Evolutionary conservation across 2,888 invertebrate genomes (phyloP).

Genomic region (Himalopsyche tibetana): DNA sequence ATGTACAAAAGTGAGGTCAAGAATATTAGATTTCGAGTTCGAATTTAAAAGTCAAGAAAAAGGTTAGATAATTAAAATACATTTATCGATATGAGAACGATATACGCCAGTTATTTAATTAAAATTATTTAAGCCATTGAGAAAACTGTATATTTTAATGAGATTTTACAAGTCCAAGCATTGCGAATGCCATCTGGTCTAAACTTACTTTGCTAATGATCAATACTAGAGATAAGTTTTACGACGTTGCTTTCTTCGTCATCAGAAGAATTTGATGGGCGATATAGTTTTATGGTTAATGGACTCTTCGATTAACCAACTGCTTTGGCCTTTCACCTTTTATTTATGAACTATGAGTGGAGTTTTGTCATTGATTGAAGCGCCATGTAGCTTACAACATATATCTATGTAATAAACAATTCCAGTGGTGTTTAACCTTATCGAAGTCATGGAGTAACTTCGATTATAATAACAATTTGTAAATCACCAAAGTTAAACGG

Average conservation of each 20-base stretch:
- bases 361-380: too few relatives aligned
- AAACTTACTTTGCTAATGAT: neutral
- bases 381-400: too few relatives aligned
- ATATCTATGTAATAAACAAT: too few relatives aligned
- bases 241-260: neutral
- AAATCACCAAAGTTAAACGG: too few relatives aligned
- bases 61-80: too few relatives aligned
- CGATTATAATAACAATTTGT: too few relatives aligned
- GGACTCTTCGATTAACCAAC: neutral
- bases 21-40: too few relatives aligned
- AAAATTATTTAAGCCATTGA: neutral
- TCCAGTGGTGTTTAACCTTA: too few relatives aligned
- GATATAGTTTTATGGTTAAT: neutral
- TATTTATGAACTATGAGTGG: neutral
- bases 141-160: constrained; percentile 16
- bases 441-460: too few relatives aligned
- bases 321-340: neutral
- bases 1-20: too few relatives aligned
- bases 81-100: neutral
- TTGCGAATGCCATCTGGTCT: constrained; percentile 21
- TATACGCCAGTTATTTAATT: neutral
- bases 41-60: too few relatives aligned
- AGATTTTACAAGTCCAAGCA: neutral
- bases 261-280: neutral
- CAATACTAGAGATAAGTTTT: neutral